phyloP scores from a whole-genome alignment of 92 coral and sea anemone species.

The Zoanthus solanderi region DNA sequence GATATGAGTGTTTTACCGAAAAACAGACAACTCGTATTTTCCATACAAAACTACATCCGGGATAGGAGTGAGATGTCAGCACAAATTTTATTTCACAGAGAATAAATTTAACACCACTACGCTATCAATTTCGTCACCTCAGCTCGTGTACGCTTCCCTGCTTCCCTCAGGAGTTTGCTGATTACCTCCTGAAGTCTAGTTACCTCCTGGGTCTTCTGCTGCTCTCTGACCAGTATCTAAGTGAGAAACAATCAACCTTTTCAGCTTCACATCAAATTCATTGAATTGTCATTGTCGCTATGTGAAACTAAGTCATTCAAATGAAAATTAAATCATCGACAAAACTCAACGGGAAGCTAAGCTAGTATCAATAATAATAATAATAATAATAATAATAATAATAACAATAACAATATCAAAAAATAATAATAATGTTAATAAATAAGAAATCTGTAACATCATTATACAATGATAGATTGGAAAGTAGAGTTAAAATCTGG shows the following conservation, averaged over 20 bases:
- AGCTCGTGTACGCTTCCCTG: slow-evolving; percentile 90
- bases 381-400: too few species aligned
- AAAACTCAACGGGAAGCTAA: not conserved
- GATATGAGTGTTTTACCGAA: too few species aligned
- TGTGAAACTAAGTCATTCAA: not conserved
- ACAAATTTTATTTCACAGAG: too few species aligned
- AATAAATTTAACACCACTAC: not conserved
- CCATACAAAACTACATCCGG: too few species aligned
- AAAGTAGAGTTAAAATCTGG: too few species aligned
- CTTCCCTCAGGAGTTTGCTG: slow-evolving; percentile 85
- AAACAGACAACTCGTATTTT: too few species aligned
- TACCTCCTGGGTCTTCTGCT: slow-evolving; percentile 93
- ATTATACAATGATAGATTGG: too few species aligned
- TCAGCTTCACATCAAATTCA: not conserved
- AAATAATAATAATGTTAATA: too few species aligned
- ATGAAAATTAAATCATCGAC: not conserved
- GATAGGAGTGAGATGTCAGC: too few species aligned
- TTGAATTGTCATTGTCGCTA: not conserved
- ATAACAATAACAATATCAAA: not conserved
- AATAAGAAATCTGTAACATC: not conserved
- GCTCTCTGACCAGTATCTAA: slow-evolving; percentile 93
- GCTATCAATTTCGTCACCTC: slow-evolving; percentile 69
- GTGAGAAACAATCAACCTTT: not conserved
- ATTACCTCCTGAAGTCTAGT: slow-evolving; percentile 93
- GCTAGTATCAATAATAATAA: not conserved